These are phyloP conservation scores for Rhynchomys soricoides DNA, from an alignment of 2,113 vertebrate genomes.

Conservation along the genomic window DNA sequence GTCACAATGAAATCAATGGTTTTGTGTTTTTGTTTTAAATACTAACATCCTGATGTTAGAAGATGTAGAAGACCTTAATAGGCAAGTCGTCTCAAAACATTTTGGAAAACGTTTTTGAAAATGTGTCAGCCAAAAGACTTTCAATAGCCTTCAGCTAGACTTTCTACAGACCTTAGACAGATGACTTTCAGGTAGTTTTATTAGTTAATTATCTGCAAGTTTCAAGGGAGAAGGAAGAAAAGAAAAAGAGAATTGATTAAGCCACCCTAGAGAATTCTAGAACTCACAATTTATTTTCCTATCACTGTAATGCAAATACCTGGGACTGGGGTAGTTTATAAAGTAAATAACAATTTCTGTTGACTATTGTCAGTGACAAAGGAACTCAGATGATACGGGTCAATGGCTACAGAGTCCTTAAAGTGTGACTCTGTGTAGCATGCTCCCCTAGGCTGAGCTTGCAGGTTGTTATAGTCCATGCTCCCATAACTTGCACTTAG, in stretches of 20 bases:
- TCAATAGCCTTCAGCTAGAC: neutral
- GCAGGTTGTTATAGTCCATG: fast-evolving
- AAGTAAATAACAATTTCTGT: neutral
- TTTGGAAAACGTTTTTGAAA: neutral
- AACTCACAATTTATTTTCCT: neutral
- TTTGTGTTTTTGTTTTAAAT: neutral
- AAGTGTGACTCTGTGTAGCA: neutral
- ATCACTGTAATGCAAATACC: neutral
- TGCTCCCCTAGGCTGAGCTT: fast-evolving
- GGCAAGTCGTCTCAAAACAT: neutral
- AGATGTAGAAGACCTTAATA: neutral
- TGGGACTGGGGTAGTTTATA: neutral
- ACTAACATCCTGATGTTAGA: neutral
- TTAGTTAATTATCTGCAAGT: neutral
- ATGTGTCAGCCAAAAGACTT: neutral
- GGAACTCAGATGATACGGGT: neutral
- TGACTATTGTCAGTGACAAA: neutral
- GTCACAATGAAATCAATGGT: neutral
- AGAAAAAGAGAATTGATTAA: neutral
- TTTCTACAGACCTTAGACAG: neutral
- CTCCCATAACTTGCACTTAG: neutral
- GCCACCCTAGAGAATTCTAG: neutral
- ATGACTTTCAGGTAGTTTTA: neutral
- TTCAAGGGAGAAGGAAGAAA: neutral
- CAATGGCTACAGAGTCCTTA: neutral